phyloP scores from a whole-genome alignment of 1,140 invertebrate species.

The Orius insidiosus region DNA sequence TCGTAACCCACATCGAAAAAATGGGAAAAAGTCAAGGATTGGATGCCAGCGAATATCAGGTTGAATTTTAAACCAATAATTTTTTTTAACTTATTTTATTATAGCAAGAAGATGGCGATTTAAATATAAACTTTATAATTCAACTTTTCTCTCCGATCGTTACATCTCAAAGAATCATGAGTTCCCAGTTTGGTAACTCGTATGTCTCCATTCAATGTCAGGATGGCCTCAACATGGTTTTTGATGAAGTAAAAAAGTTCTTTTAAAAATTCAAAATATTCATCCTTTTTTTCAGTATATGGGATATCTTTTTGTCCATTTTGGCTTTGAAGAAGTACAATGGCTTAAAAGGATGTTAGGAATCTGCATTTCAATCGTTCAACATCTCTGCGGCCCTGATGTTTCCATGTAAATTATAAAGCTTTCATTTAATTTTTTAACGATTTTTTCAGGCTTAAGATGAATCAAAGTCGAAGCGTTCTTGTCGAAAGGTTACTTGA shows the following conservation, averaged over 20 bases:
- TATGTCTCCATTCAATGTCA: slow-evolving; percentile 66
- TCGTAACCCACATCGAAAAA: slow-evolving; percentile 47
- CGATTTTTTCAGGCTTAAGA: slow-evolving; percentile 48
- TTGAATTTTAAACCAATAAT: no score
- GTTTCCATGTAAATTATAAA: slow-evolving; percentile 41
- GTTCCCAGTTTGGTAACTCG: slow-evolving; percentile 69
- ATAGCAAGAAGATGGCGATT: slow-evolving; percentile 22
- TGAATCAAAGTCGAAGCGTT: slow-evolving; percentile 29
- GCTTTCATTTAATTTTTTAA: slow-evolving; percentile 7
- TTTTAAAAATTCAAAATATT: no score
- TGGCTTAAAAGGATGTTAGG: slow-evolving; percentile 40
- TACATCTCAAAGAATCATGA: slow-evolving; percentile 69
- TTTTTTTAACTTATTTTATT: slow-evolving; percentile 3
- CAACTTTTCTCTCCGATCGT: slow-evolving; percentile 72
- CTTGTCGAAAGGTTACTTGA: slow-evolving; percentile 39
- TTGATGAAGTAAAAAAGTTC: slow-evolving; percentile 56
- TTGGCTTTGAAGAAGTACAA: slow-evolving; percentile 34
- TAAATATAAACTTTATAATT: slow-evolving; percentile 49
- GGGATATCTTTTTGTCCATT: slow-evolving; percentile 48
- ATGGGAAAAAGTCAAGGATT: slow-evolving; percentile 43
- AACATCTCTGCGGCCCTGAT: slow-evolving; percentile 48
- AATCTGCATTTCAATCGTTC: slow-evolving; percentile 40
- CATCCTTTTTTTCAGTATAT: slow-evolving; percentile 43
- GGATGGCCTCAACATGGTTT: slow-evolving; percentile 62
- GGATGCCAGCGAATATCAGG: slow-evolving; percentile 24